These are phyloP conservation scores for Philereme vetulata DNA, from an alignment of 2,888 invertebrate genomes.

Conservation along the genomic window DNA sequence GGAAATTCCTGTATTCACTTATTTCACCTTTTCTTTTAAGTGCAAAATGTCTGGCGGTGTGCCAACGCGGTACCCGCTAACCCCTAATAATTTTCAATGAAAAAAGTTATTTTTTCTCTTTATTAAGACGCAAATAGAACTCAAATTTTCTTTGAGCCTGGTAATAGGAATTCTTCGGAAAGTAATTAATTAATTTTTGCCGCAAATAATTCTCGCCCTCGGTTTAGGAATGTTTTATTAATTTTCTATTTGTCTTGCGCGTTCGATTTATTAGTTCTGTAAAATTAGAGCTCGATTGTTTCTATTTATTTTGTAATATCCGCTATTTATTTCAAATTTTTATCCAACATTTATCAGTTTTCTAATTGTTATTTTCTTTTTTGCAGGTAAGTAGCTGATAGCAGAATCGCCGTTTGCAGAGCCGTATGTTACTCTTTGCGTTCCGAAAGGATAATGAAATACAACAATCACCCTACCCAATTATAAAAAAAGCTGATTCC, in stretches of 20 bases:
- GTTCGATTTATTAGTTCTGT: conserved; percentile 32
- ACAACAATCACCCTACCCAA: conserved; percentile 32
- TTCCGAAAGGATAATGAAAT: conserved; percentile 31
- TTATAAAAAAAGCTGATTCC: conserved; percentile 32
- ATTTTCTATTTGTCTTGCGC: conserved; percentile 54
- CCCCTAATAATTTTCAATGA: conserved; percentile 29
- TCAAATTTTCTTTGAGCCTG: conserved; percentile 21
- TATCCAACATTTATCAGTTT: conserved; percentile 1
- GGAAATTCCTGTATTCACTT: conserved; percentile 31
- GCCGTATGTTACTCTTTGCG: conserved; percentile 43
- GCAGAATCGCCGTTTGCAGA: conserved; percentile 33
- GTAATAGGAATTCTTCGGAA: conserved; percentile 58
- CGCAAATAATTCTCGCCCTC: conserved; percentile 54
- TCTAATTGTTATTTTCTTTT: conserved; percentile 40
- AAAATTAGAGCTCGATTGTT: conserved; percentile 22
- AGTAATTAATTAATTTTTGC: conserved; percentile 67
- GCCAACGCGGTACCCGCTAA: conserved; percentile 30
- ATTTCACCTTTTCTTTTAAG: conserved; percentile 36
- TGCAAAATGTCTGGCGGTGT: conserved; percentile 29
- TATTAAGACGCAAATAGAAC: conserved; percentile 23
- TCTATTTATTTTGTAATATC: conserved; percentile 3
- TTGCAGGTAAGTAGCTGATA: conserved; percentile 68
- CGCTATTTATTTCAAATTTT: conserved; percentile 2
- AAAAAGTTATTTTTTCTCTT: conserved; percentile 18
- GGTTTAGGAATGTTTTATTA: conserved; percentile 53